Base-by-base conservation (phyloP, 2,888 invertebrate genomes). In the Phragmatobia fuliginosa region DNA sequence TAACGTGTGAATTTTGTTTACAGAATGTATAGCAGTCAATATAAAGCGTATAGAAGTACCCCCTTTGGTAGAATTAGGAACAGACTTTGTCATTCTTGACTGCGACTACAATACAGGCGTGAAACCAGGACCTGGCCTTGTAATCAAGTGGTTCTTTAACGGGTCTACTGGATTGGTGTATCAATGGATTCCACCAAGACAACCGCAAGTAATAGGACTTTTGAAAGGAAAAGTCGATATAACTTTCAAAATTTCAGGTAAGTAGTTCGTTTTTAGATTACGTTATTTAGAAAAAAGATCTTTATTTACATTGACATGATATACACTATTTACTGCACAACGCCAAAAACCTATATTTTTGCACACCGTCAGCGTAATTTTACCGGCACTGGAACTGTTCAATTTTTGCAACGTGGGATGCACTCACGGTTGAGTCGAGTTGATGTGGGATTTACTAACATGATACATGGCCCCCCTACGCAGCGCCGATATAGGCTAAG, bases 141-240 rank as follows among this genome's bases (percentile, higher is more conserved):
- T 95, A 75, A 87, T 95, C 83, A 95, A 95, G 83, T 95, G 95
- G 95, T 95, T 95, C 86, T 94, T 94, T 85, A 94, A 94, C 80
- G 90, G 94, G 1, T 91, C 94, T 38, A 88, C 92, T 0, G 93
- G 93, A 6, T 84, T 94, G 41, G 94, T 95, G 58, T 95, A 94
- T 81, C 95, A 95, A 77, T 95, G 95, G 95, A 95, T 95, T 78
- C 95, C 95, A 14, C 94, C 95, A 0, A 78, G 89, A 76, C 85
- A 87, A 70, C 95, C 95, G 41, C 94, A 95, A 82, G 93, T 92
- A 67, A 90, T 95, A 52, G 95, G 95, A 69, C 88, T 94, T 59
- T 85, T 95, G 64, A 95, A 95, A 81, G 95, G 94, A 56, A 94
- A 92, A 83, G 92, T 94, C 63, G 95, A 95, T 68, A 85, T 93